Evolutionary conservation across 1,140 invertebrate species (phyloP).

Genomic region (Papilio glaucus): DNA sequence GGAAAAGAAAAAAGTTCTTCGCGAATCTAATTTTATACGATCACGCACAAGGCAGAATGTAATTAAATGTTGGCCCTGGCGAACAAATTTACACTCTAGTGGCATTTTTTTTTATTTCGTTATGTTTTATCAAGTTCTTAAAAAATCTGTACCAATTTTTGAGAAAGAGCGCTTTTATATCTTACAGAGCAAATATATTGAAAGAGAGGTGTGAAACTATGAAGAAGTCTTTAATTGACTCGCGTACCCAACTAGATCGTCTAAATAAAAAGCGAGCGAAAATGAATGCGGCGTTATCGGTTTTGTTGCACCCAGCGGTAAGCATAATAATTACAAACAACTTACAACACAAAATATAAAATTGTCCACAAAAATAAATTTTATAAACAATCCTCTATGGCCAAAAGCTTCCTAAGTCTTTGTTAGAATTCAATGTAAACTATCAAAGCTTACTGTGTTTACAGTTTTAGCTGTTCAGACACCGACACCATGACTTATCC

Average conservation of each 20-base stretch:
- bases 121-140: background rate
- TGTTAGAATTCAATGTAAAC: too few species aligned
- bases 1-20: background rate
- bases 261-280: constrained; percentile 13
- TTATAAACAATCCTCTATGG: too few species aligned
- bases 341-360: background rate
- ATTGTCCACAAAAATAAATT: background rate
- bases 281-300: background rate
- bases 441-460: too few species aligned
- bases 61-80: background rate
- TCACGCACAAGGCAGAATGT: background rate
- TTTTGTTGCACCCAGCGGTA: constrained; percentile 20
- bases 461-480: too few species aligned
- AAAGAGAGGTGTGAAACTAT: constrained; percentile 26
- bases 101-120: too few species aligned
- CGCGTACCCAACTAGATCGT: constrained; percentile 18
- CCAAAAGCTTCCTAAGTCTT: too few species aligned
- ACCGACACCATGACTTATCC: too few species aligned
- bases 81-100: background rate
- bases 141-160: background rate
- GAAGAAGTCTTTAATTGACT: constrained; percentile 4
- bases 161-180: constrained; percentile 10
- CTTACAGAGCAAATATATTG: constrained; percentile 14
- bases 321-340: too few species aligned
- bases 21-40: background rate